Conservation (phyloP, 2,888 invertebrate genomes). For the Orchesella flavescens region DNA sequence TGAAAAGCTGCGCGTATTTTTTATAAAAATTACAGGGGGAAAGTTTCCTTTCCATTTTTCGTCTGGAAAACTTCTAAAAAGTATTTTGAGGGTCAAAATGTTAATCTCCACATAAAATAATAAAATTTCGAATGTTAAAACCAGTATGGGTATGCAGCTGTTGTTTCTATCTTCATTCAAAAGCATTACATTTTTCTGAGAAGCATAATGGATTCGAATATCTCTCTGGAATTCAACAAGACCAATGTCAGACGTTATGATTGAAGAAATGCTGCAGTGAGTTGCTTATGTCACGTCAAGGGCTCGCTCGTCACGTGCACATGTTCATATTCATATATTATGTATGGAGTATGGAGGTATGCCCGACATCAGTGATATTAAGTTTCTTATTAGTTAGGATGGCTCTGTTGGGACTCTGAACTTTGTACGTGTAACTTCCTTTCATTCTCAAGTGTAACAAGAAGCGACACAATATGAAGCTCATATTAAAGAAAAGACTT, state of each 20-base stretch:
- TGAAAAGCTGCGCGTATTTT: not conserved
- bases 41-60: slow-evolving; percentile 16
- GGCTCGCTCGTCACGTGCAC: slow-evolving; percentile 33
- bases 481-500: slow-evolving; percentile 21
- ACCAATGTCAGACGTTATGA: slow-evolving; percentile 29
- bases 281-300: slow-evolving; percentile 20
- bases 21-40: not conserved
- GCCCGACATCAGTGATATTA: not conserved
- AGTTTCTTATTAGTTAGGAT: no score
- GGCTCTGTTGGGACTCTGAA: no score
- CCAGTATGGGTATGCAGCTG: not conserved
- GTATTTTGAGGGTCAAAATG: slow-evolving; percentile 21
- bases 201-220: no score
- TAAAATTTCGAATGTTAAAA: no score
- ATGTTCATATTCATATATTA: not conserved
- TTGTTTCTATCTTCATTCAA: not conserved
- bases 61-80: slow-evolving; percentile 10
- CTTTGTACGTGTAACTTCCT: no score
- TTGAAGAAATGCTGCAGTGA: not conserved
- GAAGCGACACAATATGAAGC: slow-evolving; percentile 9
- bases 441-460: slow-evolving; percentile 27
- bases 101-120: not conserved
- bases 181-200: no score
- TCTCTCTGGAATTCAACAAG: not conserved
- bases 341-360: not conserved